Evolutionary conservation across 1,140 invertebrate genomes (phyloP), one percentile per base, ranked within the genome.

Genomic region (Maniola jurtina): DNA sequence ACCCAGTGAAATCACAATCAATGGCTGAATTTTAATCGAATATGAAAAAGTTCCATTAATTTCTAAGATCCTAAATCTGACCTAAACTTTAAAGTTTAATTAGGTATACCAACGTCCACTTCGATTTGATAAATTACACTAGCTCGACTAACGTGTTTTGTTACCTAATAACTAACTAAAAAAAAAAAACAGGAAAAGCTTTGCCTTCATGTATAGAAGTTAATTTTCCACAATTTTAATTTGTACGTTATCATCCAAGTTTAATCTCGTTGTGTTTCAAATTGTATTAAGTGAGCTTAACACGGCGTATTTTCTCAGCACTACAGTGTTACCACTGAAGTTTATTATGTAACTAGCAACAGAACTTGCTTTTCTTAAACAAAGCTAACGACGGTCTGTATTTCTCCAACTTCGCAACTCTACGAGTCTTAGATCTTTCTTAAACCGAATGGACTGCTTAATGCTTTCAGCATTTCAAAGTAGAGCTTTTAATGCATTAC

Each of bases 341-440:
- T 60, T 60, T 52, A 48, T 60, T 65, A 52, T 14, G 48, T 40
- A 54, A 57, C 58, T 10, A 48, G 14, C 60, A 65, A 60, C 64
- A 45, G 36, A 59, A 65, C 58, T 59, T 59, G 57, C 57, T 50
- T 65, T 65, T 65, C 64, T 65, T 60, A 60, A 60, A 65, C 57
- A 65, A 65, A 65, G 56, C 56, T 42, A 65, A 65, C 55, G 16
- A 65, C 14, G 47, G 57, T 52, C 42, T 48, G 58, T 15, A 35
- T 66, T 66, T 38, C 36, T 42, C 11, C 64, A 13, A n/a, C 16
- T 61, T 48, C 6, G 58, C 34, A 34, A 61, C 42, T n/a, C n/a
- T 36, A 47, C 36, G 45, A 47, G 33, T 33, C 36, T 50, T 11
- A 16, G 45, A 25, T 47, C 33, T 48, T 48, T 34, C 33, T 14